Base-by-base conservation (phyloP, 2,113 vertebrate species). In the Phaethornis superciliosus region DNA sequence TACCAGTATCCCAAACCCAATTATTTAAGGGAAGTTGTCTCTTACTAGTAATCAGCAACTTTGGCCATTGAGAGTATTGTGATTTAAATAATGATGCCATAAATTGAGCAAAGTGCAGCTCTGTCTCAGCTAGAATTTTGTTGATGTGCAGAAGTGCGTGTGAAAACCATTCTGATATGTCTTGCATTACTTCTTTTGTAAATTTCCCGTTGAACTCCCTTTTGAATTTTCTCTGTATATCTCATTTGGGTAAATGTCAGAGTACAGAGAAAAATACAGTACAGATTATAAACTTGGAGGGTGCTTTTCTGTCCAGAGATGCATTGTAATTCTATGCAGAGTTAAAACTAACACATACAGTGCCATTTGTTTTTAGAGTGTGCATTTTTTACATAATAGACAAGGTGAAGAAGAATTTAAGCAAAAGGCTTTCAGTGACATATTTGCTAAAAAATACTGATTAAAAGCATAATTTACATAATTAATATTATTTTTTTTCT, bases 341-440 rank as follows among this genome's bases (percentile, higher is more conserved):
- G 64, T 91, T 77, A 94, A 94, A 91, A 47, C 84, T 70, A 54
- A 85, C 7, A 5, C 75, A 78, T 91, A 58, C 81, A 71, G 78
- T 91, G 78, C 87, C 62, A 84, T 59, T 92, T 74, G 68, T 93
- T 96, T 27, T 65, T 77, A 89, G 87, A 85, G 93, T 68, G 68
- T 30, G 10, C 89, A 67, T 81, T 91, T 95, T 93, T 95, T 81
- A 94, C 28, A 59, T 83, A 89, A 85, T 72, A 89, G 71, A 74
- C 47, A 88, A 95, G 59, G 75, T 89, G 81, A 90, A 89, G 63
- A 89, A 91, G 68, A 89, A 93, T 62, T 63, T 67, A 62, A 86
- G 69, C 83, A 76, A 91, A 94, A 93, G 37, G 75, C 81, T 85
- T 81, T 47, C 33, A 85, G 60, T 88, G 64, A 75, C n/a, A 74